Conservation (phyloP, 1,140 invertebrate genomes). For the Cryptotermes secundus region DNA sequence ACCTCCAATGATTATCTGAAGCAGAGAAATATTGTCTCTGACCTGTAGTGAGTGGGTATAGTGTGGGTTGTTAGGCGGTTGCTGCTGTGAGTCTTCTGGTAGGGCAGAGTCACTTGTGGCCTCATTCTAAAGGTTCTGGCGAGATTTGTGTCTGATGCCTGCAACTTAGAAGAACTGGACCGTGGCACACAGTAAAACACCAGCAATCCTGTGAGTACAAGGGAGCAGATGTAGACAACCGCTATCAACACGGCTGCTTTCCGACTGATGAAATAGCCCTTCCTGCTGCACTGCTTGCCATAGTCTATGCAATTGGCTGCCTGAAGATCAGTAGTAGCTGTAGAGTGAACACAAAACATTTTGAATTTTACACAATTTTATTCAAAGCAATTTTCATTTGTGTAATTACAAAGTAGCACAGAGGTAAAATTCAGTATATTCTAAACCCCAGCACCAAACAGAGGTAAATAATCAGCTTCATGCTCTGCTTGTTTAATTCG, state of each 20-base stretch:
- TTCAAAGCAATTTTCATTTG: too few relatives aligned
- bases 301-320: background rate
- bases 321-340: background rate
- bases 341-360: background rate
- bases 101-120: background rate
- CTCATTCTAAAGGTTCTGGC: background rate
- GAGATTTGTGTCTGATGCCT: background rate
- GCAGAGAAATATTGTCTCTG: background rate
- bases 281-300: background rate
- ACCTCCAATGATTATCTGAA: too few relatives aligned
- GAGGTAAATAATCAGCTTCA: too few relatives aligned
- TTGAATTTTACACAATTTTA: too few relatives aligned
- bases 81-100: background rate
- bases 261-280: background rate
- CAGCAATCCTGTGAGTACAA: background rate
- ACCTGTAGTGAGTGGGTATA: background rate
- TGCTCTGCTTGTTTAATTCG: too few relatives aligned
- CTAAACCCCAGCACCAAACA: too few relatives aligned
- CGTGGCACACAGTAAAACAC: background rate
- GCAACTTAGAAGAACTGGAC: background rate
- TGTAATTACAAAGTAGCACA: too few relatives aligned
- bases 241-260: background rate
- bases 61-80: background rate
- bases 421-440: too few relatives aligned
- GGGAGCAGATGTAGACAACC: background rate